Conservation (phyloP, 2,113 vertebrate genomes). For the Tychaedon coryphoeus region DNA sequence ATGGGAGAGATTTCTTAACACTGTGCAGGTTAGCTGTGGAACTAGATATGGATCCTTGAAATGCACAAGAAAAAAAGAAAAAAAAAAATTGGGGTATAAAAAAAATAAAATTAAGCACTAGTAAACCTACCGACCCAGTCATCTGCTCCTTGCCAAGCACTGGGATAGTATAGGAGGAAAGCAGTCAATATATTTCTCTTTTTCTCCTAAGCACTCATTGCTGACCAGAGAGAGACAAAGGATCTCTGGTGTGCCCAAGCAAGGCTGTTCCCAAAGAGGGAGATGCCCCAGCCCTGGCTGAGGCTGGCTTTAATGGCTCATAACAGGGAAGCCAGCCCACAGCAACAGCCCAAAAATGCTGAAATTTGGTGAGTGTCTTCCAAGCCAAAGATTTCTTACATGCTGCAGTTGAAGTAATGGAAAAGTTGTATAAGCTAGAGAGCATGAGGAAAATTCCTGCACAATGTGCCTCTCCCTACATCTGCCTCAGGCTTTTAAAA, state of each 20-base stretch:
- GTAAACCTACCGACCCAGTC: neutral
- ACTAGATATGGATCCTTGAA: neutral
- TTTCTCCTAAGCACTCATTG: neutral
- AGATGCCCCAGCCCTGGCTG: neutral
- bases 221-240: neutral
- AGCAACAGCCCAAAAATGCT: neutral
- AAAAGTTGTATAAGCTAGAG: neutral
- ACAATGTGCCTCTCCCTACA: constrained; percentile 36
- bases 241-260: neutral
- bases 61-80: neutral
- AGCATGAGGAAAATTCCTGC: constrained; percentile 21
- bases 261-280: neutral
- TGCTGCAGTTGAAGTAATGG: constrained; percentile 16
- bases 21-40: neutral
- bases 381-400: constrained; percentile 1
- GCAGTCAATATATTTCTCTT: neutral
- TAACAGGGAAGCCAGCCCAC: accelerated
- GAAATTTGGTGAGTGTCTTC: neutral
- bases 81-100: neutral
- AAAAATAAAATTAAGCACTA: neutral
- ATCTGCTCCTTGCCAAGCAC: neutral
- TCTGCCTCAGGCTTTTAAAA: constrained; percentile 57
- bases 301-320: neutral
- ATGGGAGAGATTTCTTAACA: neutral
- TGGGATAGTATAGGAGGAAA: neutral